Base-by-base conservation (phyloP, 2,797 vertebrate genomes). In the Oreortyx pictus region DNA sequence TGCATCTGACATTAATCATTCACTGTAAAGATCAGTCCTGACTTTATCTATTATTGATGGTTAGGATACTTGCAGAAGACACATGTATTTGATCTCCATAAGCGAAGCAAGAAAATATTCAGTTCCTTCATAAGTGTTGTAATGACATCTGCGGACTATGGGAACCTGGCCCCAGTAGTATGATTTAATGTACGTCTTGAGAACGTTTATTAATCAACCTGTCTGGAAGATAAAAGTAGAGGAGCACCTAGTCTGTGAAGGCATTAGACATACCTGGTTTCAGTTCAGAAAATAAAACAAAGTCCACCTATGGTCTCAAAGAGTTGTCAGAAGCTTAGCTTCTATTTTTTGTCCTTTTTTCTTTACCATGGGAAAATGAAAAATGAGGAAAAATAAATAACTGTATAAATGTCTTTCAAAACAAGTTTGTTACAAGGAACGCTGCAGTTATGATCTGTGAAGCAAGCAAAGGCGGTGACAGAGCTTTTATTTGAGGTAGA, bases 81-180 rank as follows among this genome's bases (percentile, higher is more conserved):
- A 46, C 33, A 3, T n/a, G 29, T 5, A 11, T 74, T 73, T 74
- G 44, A 60, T 72, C 7, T 81, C 68, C 27, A 25, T 0, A 11
- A 25, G 29, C 39, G 67, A 89, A 66, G 52, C 3, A 33, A 72
- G 12, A 41, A 67, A 25, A 7, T 4, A 20, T 16, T 9, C 14
- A 27, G 47, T 24, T 81, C 8, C 24, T 78, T 23, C 27, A 3
- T 5, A 24, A 72, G 11, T 35, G 17, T 9, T 2, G 4, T 52
- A 71, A 50, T 67, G 44, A 75, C 17, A 14, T 3, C 52, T 18
- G 9, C 17, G 46, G 74, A 15, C 19, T 86, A 44, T 37, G 67
- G 29, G 13, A 11, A 60, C 6, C 5, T 9, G 64, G 6, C 1
- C 19, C 8, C 0, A 2, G 4, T 14, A 19, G 18, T 72, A 3